These are phyloP conservation scores for Oscheius myriophilus DNA, from an alignment of 2,888 invertebrate genomes.

Conservation along the genomic window DNA sequence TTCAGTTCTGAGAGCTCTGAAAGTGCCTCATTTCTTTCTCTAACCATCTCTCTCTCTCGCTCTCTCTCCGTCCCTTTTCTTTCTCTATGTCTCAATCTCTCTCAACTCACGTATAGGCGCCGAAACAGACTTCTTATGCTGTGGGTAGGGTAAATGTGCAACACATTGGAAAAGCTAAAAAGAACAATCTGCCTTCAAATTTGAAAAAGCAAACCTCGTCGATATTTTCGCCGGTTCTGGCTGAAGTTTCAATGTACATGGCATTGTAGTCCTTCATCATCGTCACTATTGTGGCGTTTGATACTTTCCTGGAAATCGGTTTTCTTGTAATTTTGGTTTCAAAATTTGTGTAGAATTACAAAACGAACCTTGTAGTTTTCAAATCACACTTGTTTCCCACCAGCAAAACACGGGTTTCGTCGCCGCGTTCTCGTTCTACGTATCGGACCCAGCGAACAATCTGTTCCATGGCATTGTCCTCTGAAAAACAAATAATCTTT, in stretches of 20 bases:
- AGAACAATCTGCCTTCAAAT: no score
- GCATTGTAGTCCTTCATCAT: slow-evolving; percentile 35
- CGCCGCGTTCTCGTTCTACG: slow-evolving; percentile 40
- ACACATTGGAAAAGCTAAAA: slow-evolving; percentile 25
- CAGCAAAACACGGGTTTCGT: slow-evolving; percentile 39
- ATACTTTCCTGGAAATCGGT: slow-evolving; percentile 28
- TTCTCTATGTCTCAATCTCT: no score
- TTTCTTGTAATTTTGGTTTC: no score
- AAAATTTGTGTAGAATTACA: no score
- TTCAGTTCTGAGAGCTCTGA: no score
- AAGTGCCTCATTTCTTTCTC: no score
- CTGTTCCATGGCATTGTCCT: slow-evolving; percentile 36
- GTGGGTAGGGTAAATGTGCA: slow-evolving; percentile 28
- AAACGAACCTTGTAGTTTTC: slow-evolving; percentile 34
- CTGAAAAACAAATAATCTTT: slow-evolving; percentile 24
- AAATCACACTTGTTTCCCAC: slow-evolving; percentile 49
- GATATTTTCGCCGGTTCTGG: slow-evolving; percentile 63
- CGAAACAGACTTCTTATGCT: slow-evolving; percentile 20
- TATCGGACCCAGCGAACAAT: slow-evolving; percentile 43
- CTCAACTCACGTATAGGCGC: neutral
- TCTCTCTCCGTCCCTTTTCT: no score
- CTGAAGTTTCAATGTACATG: slow-evolving; percentile 55
- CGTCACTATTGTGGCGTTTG: slow-evolving; percentile 10
- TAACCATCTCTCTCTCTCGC: no score
- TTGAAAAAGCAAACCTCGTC: slow-evolving; percentile 64